Percentiles rank a stretch among this genome's conserved stretches.
These are phyloP conservation scores for Oceanodroma leucorhoa DNA, from an alignment of 2,797 vertebrate genomes.

Conservation along the genomic window DNA sequence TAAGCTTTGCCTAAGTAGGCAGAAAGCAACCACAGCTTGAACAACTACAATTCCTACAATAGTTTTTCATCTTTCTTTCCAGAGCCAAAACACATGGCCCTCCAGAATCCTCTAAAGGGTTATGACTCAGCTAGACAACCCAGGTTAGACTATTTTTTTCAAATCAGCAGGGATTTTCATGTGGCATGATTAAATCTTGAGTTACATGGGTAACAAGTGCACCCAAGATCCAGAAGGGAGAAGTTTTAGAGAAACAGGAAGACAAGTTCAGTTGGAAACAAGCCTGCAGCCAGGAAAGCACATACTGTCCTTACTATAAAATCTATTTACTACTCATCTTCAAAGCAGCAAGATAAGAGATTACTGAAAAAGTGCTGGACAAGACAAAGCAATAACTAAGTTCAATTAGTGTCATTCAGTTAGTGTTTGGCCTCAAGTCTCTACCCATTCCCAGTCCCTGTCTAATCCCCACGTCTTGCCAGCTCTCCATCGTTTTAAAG, in stretches of 20 bases:
- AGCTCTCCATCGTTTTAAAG: background rate
- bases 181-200: background rate
- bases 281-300: background rate
- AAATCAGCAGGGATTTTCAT: background rate
- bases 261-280: background rate
- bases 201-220: background rate
- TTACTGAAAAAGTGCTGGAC: background rate
- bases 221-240: background rate
- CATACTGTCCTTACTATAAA: background rate
- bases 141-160: background rate
- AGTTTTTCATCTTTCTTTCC: background rate
- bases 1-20: conserved; percentile 21
- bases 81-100: background rate
- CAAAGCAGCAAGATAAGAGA: background rate
- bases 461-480: background rate
- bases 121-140: background rate
- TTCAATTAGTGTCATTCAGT: background rate
- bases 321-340: background rate
- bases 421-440: background rate
- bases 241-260: background rate
- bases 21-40: background rate
- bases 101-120: background rate
- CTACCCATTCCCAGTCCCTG: too few species aligned
- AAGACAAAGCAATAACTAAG: background rate
- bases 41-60: background rate